Evolutionary conservation across 1,140 invertebrate species (phyloP).

Genomic region (Euwallacea similis): DNA sequence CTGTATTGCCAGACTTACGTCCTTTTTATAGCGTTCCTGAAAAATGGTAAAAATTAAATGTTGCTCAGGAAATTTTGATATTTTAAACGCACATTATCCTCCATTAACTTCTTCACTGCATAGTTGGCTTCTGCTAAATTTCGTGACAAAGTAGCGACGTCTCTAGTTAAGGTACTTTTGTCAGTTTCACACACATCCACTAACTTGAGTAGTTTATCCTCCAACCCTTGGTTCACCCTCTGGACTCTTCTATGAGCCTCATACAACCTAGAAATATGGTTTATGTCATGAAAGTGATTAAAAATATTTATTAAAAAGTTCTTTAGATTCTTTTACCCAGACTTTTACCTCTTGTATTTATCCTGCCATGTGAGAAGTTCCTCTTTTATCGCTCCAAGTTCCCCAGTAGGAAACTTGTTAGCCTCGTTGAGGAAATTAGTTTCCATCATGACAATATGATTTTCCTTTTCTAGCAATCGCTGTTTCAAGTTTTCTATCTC

Average conservation of each 20-base stretch:
- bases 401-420: conserved; percentile 71
- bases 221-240: conserved; percentile 92
- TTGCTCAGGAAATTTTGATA: too few relatives aligned
- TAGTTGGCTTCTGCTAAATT: conserved; percentile 87
- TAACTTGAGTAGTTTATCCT: conserved; percentile 91
- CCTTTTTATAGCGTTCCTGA: conserved; percentile 91
- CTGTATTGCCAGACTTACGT: conserved; percentile 92
- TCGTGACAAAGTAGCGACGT: conserved; percentile 83
- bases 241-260: conserved; percentile 93
- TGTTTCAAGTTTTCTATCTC: conserved; percentile 87
- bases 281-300: neutral
- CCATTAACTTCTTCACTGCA: conserved; percentile 80
- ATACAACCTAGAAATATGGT: conserved; percentile 64
- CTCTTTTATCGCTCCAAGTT: conserved; percentile 77
- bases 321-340: neutral
- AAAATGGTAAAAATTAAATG: conserved; percentile 11
- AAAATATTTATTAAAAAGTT: neutral
- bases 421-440: conserved; percentile 80
- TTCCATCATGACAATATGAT: conserved; percentile 83
- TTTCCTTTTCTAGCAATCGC: conserved; percentile 76
- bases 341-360: conserved; percentile 78
- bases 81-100: conserved; percentile 81
- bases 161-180: conserved; percentile 82
- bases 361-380: conserved; percentile 86
- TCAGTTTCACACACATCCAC: conserved; percentile 93